These are phyloP conservation scores for Osmerus mordax DNA, from an alignment of 2,113 vertebrate species.

Conservation along the genomic window DNA sequence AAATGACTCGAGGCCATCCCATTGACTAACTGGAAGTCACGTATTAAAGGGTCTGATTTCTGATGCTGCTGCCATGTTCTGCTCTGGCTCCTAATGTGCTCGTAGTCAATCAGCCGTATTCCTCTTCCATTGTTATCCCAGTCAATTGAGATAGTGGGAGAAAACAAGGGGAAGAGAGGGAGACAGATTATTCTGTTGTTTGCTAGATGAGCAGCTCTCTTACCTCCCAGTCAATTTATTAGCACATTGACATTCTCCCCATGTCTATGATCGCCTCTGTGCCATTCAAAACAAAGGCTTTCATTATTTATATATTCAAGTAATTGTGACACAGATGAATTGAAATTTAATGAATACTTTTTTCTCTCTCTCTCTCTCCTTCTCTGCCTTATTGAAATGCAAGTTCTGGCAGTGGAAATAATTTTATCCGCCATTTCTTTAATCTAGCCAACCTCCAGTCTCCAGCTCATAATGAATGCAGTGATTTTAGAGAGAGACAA, in stretches of 20 bases:
- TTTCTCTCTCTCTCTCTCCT: constrained; percentile 5
- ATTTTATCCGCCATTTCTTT: constrained; percentile 29
- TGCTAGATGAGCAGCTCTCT: constrained; percentile 43
- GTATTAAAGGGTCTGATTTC: constrained; percentile 39
- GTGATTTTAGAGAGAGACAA: not conserved
- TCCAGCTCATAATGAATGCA: constrained; percentile 19
- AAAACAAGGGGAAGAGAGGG: constrained; percentile 9
- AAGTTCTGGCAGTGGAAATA: constrained; percentile 33
- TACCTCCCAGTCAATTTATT: constrained; percentile 43
- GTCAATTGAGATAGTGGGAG: constrained; percentile 33
- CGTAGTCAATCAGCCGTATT: constrained; percentile 41
- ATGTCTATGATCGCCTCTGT: constrained; percentile 46
- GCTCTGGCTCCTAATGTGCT: constrained; percentile 44
- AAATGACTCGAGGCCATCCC: constrained; percentile 52
- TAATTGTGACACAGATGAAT: constrained; percentile 49
- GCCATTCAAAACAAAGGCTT: constrained; percentile 55
- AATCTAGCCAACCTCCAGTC: constrained; percentile 25
- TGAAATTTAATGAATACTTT: constrained; percentile 43
- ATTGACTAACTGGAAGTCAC: constrained; percentile 50
- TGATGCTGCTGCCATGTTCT: constrained; percentile 38
- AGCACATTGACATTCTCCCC: constrained; percentile 41
- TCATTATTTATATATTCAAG: constrained; percentile 50
- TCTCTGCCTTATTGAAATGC: constrained; percentile 32
- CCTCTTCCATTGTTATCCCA: constrained; percentile 49
- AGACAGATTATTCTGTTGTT: constrained; percentile 43